Conservation (phyloP, 2,797 vertebrate species). For the Euthynnus affinis region DNA sequence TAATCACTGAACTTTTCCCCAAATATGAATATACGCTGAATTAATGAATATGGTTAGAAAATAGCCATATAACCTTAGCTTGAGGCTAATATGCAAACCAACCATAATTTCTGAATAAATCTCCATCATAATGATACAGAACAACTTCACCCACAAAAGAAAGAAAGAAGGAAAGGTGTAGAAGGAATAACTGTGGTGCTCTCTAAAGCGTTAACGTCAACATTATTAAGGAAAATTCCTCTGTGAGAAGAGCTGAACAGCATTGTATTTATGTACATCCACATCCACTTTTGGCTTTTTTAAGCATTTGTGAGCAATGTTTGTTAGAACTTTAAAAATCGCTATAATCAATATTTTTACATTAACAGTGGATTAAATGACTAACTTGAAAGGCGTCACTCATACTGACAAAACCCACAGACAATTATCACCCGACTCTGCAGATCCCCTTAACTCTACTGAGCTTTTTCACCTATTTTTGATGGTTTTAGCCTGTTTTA, state of each 20-base stretch:
- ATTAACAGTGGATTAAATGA: neutral
- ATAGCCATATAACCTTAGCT: slow-evolving; percentile 12
- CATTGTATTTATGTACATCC: neutral
- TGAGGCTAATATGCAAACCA: slow-evolving; percentile 7
- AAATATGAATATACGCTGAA: neutral
- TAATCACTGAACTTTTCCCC: neutral
- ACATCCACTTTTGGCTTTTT: neutral
- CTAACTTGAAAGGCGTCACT: no score
- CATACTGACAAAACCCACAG: no score
- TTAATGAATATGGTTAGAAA: no score
- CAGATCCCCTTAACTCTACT: no score
- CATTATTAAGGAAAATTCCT: no score
- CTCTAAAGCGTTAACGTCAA: no score
- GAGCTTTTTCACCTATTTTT: no score
- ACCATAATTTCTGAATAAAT: slow-evolving; percentile 8
- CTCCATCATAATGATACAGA: neutral
- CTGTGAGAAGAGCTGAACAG: no score
- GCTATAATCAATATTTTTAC: neutral
- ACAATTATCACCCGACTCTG: no score
- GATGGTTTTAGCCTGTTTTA: no score
- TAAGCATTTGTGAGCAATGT: neutral
- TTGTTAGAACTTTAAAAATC: neutral
- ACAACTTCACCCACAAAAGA: neutral
- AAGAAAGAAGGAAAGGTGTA: neutral
- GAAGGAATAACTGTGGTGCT: neutral